These are phyloP conservation scores for Epirrhoe tristata DNA, from an alignment of 2,888 invertebrate species.

Conservation along the genomic window DNA sequence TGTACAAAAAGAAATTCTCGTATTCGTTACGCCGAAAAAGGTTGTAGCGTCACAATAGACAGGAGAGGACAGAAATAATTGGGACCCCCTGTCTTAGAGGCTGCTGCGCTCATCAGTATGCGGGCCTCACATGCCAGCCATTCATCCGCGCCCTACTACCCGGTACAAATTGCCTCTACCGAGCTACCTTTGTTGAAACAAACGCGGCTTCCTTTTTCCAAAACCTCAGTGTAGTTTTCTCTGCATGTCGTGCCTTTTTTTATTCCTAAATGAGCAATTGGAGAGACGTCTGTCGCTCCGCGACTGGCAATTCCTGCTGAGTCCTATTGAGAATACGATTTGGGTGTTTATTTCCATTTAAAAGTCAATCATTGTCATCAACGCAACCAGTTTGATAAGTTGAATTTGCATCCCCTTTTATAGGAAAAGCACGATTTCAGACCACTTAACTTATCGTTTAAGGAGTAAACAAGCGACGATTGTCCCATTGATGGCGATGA, in stretches of 20 bases:
- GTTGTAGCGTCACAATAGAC: constrained; percentile 53
- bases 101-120: constrained; percentile 69
- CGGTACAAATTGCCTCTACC: constrained; percentile 74
- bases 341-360: constrained; percentile 68
- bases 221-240: constrained; percentile 25
- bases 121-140: constrained; percentile 61
- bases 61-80: constrained; percentile 63
- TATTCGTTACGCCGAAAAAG: constrained; percentile 51
- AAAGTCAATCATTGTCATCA: constrained; percentile 77
- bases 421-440: constrained; percentile 62
- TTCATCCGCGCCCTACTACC: constrained; percentile 67
- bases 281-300: constrained; percentile 50
- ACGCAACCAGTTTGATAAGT: constrained; percentile 62
- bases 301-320: constrained; percentile 43
- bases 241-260: constrained; percentile 55
- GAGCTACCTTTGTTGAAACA: constrained; percentile 61
- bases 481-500: constrained; percentile 50
- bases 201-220: constrained; percentile 56
- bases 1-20: constrained; percentile 42
- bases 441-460: constrained; percentile 68
- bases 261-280: constrained; percentile 65
- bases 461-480: constrained; percentile 57
- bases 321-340: constrained; percentile 55
- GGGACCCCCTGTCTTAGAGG: constrained; percentile 57
- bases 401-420: constrained; percentile 70